Evolutionary conservation across 2,888 invertebrate species (phyloP), one percentile per base, ranked within the genome.

Genomic region (Ferrisia virgata): DNA sequence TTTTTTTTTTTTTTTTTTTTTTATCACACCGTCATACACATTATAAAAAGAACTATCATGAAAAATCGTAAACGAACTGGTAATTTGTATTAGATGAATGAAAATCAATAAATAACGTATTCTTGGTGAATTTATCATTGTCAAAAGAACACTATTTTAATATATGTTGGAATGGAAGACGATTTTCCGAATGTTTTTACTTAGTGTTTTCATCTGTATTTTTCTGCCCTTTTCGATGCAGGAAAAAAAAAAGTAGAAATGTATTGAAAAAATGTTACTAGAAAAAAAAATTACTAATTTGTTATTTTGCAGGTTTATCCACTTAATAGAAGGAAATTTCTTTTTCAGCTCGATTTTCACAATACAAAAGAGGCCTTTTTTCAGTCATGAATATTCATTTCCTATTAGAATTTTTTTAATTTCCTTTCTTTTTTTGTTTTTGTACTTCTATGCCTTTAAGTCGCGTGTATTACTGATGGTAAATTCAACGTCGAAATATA

Each of bases 71-170:
- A 36, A 76, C 18, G 72, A 36, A 76, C 18, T 36, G 18, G 72
- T 76, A 76, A 76, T 76, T 76, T 76, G 72, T 76, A 76, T 36
- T 36, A 76, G 36, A n/a, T 36, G 18, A 36, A 76, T 76, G 72
- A 18, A 76, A 76, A 76, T 36, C 72, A 36, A 76, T 76, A 76
- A 36, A 36, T 76, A 33, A 76, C 72, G 36, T 31, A 76, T 31
- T 76, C 72, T 18, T 18, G 18, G 72, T 13, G 18, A 76, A 76
- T 76, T 36, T 76, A 76, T 76, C 72, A 76, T 36, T 76, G 72
- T 76, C 72, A 76, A 22, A 9, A 6, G 36, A 33, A 64, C 64
- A 64, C 28, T 28, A 64, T 64, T 64, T 18, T 64, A 13, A 28
- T 64, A 64, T 64, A 64, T 64, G 64, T 64, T 64, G 28, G 64